Conservation (phyloP, 2,797 vertebrate species). For the Pelochelys cantorii region DNA sequence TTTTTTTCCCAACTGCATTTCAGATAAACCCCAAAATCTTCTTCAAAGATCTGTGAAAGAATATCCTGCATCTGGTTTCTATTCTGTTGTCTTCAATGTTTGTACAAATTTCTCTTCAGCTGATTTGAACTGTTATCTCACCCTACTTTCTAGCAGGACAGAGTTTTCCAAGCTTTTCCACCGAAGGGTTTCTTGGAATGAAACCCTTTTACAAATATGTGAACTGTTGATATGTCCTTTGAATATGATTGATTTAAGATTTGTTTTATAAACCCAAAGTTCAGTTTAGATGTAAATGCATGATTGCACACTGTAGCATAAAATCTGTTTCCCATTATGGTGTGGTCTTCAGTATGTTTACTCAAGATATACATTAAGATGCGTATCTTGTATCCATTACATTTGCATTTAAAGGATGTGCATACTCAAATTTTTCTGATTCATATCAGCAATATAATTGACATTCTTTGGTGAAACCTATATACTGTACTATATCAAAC, state of each 20-base stretch:
- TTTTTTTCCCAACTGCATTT: conserved; percentile 69
- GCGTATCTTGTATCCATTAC: conserved; percentile 73
- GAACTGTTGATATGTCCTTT: conserved; percentile 64
- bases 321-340: conserved; percentile 74
- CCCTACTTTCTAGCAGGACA: conserved; percentile 56
- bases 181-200: conserved; percentile 56
- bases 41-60: conserved; percentile 63
- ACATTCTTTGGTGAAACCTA: conserved; percentile 61
- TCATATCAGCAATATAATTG: conserved; percentile 45
- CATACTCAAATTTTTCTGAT: conserved; percentile 67
- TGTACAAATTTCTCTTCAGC: conserved; percentile 69
- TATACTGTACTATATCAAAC: conserved; percentile 15
- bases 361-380: conserved; percentile 72
- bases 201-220: conserved; percentile 57
- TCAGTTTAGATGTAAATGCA: conserved; percentile 67
- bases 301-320: conserved; percentile 50
- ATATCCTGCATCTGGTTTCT: conserved; percentile 74
- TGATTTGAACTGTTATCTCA: conserved; percentile 74
- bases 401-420: conserved; percentile 70
- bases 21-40: conserved; percentile 69
- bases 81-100: conserved; percentile 76
- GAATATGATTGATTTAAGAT: conserved; percentile 64
- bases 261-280: conserved; percentile 68
- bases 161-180: conserved; percentile 67
- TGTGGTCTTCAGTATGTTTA: conserved; percentile 67